Evolutionary conservation across 2,797 vertebrate species (phyloP), one percentile per base, ranked within the genome.

Genomic region (Nothura maculosa): DNA sequence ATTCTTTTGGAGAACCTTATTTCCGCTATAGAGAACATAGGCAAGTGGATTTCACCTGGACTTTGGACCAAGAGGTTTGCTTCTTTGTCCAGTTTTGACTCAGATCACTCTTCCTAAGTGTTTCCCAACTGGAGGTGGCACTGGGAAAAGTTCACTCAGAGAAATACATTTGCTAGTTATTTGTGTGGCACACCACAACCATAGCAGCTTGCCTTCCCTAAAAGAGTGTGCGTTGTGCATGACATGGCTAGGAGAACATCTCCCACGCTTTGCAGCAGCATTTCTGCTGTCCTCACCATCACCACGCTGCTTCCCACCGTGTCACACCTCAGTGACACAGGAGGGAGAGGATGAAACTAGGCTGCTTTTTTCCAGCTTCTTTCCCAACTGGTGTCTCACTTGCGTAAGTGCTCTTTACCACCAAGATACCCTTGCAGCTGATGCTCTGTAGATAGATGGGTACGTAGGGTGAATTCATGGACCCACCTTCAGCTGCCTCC

Each of bases 391-490:
- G 45, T 43, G 14, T 2, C 17, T 79, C 15, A 69, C 55, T 10
- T 21, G 2, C 1, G 0, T 6, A 22, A 6, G 5, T 11, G 5
- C 45, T 62, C 0, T 1, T 1, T n/a, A 28, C 17, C 36, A 45
- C 57, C 14, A 8, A 10, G 30, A 8, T 6, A 0, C 8, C 10
- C 1, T 12, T 28, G 30, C 54, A 34, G 3, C 32, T n/a, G 42
- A 47, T 76, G 66, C 8, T 69, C 38, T 43, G 18, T 15, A 20
- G 38, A 1, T 6, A 25, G 50, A 47, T 19, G 36, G 40, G 28
- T 42, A 52, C 0, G 0, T 24, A 18, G 42, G 38, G 24, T 70
- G 61, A n/a, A 17, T 66, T 72, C 69, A 34, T 7, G 45, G 57
- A 24, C 9, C 47, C n/a, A 6, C 12, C 2, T 48, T 45, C 67